Conservation (phyloP, 37 sponge, comb jelly and placozoan genomes). For the Ephydatia muelleri region DNA sequence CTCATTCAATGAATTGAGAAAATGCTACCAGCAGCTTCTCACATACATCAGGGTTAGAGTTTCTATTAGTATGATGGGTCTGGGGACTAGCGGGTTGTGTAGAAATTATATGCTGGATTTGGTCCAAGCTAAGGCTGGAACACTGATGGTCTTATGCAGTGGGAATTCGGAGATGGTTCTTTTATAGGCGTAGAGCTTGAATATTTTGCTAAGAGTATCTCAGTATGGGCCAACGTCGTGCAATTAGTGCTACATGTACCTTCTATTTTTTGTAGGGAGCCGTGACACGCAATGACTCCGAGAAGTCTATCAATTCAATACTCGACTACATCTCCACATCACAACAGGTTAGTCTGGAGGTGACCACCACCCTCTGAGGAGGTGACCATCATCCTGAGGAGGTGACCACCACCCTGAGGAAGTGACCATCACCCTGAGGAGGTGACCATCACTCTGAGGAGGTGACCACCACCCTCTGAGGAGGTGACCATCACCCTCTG, state of each 20-base stretch:
- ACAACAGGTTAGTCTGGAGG: conserved; percentile 61
- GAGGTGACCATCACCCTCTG: too few relatives aligned
- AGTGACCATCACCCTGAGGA: too few relatives aligned
- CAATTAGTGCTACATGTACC: not conserved
- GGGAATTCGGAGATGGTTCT: not conserved
- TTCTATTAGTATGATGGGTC: not conserved
- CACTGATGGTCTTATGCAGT: not conserved
- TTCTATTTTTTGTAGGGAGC: conserved; percentile 42
- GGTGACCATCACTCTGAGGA: too few relatives aligned
- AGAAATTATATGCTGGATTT: not conserved
- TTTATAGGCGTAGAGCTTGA: too few relatives aligned
- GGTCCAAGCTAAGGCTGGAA: not conserved
- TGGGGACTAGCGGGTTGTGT: not conserved
- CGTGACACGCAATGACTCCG: conserved; percentile 96
- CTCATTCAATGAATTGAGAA: conserved; percentile 84
- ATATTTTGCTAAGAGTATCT: too few relatives aligned
- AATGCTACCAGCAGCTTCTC: conserved; percentile 80
- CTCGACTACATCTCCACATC: conserved; percentile 97
- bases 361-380: too few relatives aligned
- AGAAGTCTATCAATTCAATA: conserved; percentile 98
- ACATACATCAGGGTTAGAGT: conserved; percentile 76
- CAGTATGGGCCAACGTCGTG: too few relatives aligned
- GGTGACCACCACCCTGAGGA: too few relatives aligned
- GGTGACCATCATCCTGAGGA: not conserved
- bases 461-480: too few relatives aligned